Evolutionary conservation across 2,888 invertebrate genomes (phyloP), one percentile per base, ranked within the genome.

Genomic region (Crossocerus cetratus): DNA sequence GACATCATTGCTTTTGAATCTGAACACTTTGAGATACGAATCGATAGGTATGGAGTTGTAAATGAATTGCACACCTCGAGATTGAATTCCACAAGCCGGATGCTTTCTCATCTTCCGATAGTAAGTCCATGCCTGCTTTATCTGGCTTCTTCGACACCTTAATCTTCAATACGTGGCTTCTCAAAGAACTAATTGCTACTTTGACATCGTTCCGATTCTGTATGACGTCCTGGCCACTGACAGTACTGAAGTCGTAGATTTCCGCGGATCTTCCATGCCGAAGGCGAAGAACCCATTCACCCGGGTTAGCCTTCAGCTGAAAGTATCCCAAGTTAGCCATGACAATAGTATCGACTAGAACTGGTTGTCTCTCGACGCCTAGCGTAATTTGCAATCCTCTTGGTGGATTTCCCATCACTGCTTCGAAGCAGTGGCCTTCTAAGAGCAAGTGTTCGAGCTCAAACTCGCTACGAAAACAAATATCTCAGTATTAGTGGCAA

Each of bases 251-350:
- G 84, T 97, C 96, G 89, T 99, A 99, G 76, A 99, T 97, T 70
- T 99, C 99, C 1, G 94, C 93, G 2, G 99, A 99, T 79, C 98
- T 93, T 4, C 99, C 99, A 58, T 98, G 97, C 42, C 99, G 92
- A 3, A 99, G 92, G 3, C 95, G 93, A 72, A 99, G 91, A 21
- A 95, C 91, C 99, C 99, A 99, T 11, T 97, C 96, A 0, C 99
- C 99, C 1, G 99, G 99, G 90, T 97, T 98, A 0, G 99, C 99
- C 91, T 99, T 99, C 42, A 99, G 92, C 91, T 98, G 98, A 92
- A 99, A 99, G 91, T 99, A 99, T 14, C 99, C 99, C 82, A 99
- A 92, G 91, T 99, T 99, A 4, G 99, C 99, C 99, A 99, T 99
- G n/a, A 99, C 99, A 83, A 99, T 99, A 18, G 99, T 99, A 91